These are phyloP conservation scores for Falco cherrug DNA, from an alignment of 2,797 vertebrate genomes.

Conservation along the genomic window DNA sequence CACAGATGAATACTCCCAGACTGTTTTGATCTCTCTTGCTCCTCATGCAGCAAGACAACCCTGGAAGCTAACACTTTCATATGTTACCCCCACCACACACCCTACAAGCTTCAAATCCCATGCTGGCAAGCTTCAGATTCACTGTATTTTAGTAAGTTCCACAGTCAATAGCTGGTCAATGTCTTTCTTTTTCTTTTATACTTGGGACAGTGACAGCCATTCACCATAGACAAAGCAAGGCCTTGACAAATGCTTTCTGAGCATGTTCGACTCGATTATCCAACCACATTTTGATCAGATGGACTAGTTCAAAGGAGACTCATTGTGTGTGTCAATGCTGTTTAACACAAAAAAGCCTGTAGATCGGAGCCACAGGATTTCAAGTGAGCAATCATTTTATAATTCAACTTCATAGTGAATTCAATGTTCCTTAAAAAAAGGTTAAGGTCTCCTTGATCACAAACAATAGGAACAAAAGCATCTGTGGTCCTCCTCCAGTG, in stretches of 20 bases:
- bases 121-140: neutral
- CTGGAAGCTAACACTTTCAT: neutral
- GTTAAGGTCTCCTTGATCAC: neutral
- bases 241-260: neutral
- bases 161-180: neutral
- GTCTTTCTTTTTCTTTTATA: neutral
- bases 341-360: neutral
- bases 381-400: neutral
- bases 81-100: neutral
- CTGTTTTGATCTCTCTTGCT: neutral
- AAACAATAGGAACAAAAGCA: neutral
- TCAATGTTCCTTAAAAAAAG: neutral
- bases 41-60: neutral
- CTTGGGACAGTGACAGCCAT: neutral
- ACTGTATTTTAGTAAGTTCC: neutral
- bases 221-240: neutral
- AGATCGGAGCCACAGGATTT: neutral
- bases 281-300: neutral
- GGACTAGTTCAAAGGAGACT: neutral
- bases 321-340: neutral
- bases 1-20: neutral
- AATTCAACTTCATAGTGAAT: neutral
- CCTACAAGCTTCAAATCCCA: neutral
- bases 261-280: neutral
- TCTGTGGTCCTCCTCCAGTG: fast-evolving